A percentile compares a stretch with the other conserved stretches of the same genome.
Conservation (phyloP, 2,113 vertebrate genomes). For the Columbina picui region DNA sequence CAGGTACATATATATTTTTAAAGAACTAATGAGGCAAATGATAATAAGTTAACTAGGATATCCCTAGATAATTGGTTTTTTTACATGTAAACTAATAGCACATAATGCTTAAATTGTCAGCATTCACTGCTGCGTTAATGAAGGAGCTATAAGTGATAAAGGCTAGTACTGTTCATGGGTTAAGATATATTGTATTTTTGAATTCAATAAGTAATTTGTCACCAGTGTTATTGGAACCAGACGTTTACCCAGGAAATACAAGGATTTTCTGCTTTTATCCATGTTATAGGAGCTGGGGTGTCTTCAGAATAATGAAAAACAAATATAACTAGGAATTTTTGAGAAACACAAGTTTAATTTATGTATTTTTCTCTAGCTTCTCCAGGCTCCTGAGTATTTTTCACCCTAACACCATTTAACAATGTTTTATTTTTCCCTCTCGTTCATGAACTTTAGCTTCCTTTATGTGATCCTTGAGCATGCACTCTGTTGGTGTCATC, state of each 20-base stretch:
- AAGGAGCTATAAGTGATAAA: not conserved
- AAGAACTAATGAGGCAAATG: not conserved
- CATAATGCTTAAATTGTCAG: not conserved
- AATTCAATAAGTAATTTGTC: not conserved
- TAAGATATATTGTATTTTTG: not conserved
- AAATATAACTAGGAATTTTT: not conserved
- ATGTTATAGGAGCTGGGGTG: not conserved
- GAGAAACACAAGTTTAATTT: not conserved
- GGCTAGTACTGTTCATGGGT: not conserved
- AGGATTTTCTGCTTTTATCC: not conserved
- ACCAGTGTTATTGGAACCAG: not conserved
- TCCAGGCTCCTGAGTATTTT: slow-evolving; percentile 30
- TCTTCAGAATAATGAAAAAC: not conserved
- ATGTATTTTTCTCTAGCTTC: not conserved
- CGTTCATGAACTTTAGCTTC: slow-evolving; percentile 62
- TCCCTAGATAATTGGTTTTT: not conserved
- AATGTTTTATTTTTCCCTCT: slow-evolving; percentile 65
- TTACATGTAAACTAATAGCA: not conserved
- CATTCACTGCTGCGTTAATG: not conserved
- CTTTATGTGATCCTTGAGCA: slow-evolving; percentile 70
- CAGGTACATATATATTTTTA: not conserved
- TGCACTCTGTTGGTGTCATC: slow-evolving; percentile 66
- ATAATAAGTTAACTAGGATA: not conserved
- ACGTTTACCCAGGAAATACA: not conserved
- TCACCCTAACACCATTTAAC: slow-evolving; percentile 31